Base-by-base conservation (phyloP, 2,888 invertebrate species). In the Cerastoderma edule region DNA sequence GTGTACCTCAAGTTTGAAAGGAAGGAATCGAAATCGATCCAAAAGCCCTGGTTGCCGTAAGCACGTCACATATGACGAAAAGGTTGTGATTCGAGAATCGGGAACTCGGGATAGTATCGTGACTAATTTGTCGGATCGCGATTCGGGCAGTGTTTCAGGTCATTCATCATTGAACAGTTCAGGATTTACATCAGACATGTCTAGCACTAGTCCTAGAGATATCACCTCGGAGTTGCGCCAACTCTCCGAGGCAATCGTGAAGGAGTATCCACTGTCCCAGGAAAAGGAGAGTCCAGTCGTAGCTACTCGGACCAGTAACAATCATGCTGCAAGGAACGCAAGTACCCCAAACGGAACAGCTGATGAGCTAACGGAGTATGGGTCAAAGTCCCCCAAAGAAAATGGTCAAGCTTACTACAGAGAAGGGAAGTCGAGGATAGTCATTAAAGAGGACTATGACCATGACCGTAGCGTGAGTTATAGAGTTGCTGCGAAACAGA, bases 11-110 rank as follows among this genome's bases (percentile, higher is more conserved):
- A 88, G 87, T 71, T 75, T 89, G 35, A 85, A 86, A 67, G 74
- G 79, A 30, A 84, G 85, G 35, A 75, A 80, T 53, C 70, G 84
- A 50, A 85, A 86, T 60, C 75, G 88, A 28, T 86, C 88, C 22
- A 88, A 88, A 71, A 89, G 88, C 75, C 83, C 83, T 28, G 72
- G 77, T 24, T 54, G 82, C 32, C 60, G 76, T 54, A 89, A 88
- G 76, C 87, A 87, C 64, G 90, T 90, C 69, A 89, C 88, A 8
- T 90, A 90, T 70, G 85, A 88, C 77, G 85, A 87, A 28, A 78
- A 78, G 24, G 90, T 90, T 72, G 87, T 84, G 30, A 87, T 90
- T 22, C 79, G 90, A 60, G 87, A 87, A 53, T 88, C 89, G 13
- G 87, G 87, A 6, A 72, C 78, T 6, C 54, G 65, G 63, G 79